Evolutionary conservation across 1,140 invertebrate genomes (phyloP).

Genomic region (Sipha flava): DNA sequence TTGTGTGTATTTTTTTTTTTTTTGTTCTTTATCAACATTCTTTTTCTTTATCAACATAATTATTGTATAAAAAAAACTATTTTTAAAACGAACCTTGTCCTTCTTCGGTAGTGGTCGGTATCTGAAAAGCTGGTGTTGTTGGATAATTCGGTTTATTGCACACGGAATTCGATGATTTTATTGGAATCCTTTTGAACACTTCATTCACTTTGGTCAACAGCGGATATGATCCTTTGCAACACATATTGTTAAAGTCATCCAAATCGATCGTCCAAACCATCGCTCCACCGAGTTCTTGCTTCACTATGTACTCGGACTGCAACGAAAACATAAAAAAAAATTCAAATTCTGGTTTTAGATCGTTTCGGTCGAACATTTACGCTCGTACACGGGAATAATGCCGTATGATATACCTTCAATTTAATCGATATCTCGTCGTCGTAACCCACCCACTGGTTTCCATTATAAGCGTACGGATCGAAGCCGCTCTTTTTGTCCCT

Average conservation of each 20-base stretch:
- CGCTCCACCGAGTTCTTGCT: conserved; percentile 64
- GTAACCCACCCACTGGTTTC: conserved; percentile 84
- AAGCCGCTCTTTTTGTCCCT: conserved; percentile 38
- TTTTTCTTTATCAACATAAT: no score
- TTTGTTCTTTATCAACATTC: no score
- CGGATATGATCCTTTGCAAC: conserved; percentile 67
- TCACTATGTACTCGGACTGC: conserved; percentile 61
- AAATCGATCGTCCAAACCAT: conserved; percentile 87
- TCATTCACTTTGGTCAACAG: conserved; percentile 63
- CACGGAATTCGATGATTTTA: not conserved
- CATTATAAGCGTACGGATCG: conserved; percentile 69
- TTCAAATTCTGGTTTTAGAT: not conserved
- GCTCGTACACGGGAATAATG: not conserved
- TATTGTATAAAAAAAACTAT: no score
- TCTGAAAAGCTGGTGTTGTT: conserved; percentile 33
- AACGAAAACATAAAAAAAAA: not conserved
- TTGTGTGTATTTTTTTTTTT: no score
- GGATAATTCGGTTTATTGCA: conserved; percentile 33
- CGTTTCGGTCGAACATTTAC: not conserved
- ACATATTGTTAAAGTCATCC: conserved; percentile 77
- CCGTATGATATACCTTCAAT: conserved; percentile 53
- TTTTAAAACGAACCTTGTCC: not conserved
- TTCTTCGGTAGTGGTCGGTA: conserved; percentile 34
- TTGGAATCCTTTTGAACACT: conserved; percentile 51
- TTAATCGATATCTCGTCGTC: conserved; percentile 69